Conservation (phyloP, 2,888 invertebrate genomes). For the Hecatera dysodea region DNA sequence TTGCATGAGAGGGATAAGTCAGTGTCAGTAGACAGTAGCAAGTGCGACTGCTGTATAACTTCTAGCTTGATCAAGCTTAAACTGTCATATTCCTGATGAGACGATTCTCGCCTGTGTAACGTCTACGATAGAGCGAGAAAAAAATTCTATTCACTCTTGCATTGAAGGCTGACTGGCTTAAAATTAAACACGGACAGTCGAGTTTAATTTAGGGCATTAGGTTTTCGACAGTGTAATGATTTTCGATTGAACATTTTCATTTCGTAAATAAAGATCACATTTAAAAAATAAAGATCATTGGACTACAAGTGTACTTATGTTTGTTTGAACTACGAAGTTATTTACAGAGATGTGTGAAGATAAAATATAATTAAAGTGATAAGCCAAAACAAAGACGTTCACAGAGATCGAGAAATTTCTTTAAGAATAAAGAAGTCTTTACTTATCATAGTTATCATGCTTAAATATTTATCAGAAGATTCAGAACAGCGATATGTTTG, state of each 20-base stretch:
- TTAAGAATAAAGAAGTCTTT: constrained; percentile 17
- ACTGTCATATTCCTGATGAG: not conserved
- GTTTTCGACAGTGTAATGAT: not conserved
- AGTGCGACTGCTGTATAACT: not conserved
- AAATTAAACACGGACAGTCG: not conserved
- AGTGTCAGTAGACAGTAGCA: not conserved
- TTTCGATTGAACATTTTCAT: not conserved
- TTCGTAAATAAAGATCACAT: not conserved
- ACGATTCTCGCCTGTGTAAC: too few relatives aligned
- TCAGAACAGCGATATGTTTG: constrained; percentile 1
- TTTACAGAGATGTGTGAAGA: not conserved
- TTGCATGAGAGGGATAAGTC: not conserved
- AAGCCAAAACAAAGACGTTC: constrained; percentile 38
- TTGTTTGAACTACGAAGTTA: not conserved
- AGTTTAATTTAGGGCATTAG: not conserved
- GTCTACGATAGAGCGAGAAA: not conserved
- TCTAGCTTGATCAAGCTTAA: not conserved
- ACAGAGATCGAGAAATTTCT: constrained; percentile 30
- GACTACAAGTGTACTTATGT: not conserved
- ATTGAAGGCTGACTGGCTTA: not conserved
- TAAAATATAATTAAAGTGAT: constrained; percentile 27
- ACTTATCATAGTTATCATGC: constrained; percentile 37
- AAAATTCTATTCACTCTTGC: not conserved
- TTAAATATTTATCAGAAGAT: constrained; percentile 29
- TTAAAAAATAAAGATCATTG: not conserved